Evolutionary conservation across 2,888 invertebrate species (phyloP).

Genomic region (Silvanus unidentatus): DNA sequence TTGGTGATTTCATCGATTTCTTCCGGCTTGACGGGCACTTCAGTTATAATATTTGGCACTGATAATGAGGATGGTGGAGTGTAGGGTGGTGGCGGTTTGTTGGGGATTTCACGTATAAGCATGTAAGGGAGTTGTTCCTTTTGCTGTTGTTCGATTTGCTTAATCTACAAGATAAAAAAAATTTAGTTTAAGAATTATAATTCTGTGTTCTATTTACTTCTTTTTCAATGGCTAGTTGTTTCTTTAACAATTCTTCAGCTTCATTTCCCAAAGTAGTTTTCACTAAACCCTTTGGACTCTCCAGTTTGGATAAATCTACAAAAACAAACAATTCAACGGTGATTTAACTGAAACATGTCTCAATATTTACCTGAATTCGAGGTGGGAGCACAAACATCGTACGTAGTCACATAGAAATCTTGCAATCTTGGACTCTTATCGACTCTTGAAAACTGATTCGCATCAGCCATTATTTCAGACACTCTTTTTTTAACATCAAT

Average conservation of each 20-base stretch:
- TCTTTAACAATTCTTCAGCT: constrained; percentile 56
- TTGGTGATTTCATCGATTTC: constrained; percentile 48
- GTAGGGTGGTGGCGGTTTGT: constrained; percentile 72
- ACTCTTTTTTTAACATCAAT: constrained; percentile 39
- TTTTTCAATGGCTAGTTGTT: constrained; percentile 59
- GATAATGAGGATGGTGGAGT: constrained; percentile 53
- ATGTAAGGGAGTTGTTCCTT: constrained; percentile 51
- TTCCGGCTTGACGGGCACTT: constrained; percentile 46
- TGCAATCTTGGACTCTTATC: constrained; percentile 41
- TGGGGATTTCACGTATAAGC: constrained; percentile 62
- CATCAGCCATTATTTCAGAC: constrained; percentile 41
- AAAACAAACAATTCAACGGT: constrained; percentile 9
- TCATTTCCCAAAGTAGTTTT: constrained; percentile 45
- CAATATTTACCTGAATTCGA: constrained; percentile 35
- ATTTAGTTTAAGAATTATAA: constrained; percentile 1
- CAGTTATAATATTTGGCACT: constrained; percentile 24
- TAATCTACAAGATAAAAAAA: constrained; percentile 45
- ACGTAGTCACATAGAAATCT: constrained; percentile 42
- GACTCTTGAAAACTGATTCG: constrained; percentile 26
- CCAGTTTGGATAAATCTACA: constrained; percentile 30
- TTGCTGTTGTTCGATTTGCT: constrained; percentile 51
- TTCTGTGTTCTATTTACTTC: constrained; percentile 46
- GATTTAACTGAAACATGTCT: constrained; percentile 9
- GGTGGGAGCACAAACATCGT: constrained; percentile 36
- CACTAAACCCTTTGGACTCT: constrained; percentile 14